Evolutionary conservation across 2,888 invertebrate species (phyloP).

Genomic region (Cataglyphis albicans): DNA sequence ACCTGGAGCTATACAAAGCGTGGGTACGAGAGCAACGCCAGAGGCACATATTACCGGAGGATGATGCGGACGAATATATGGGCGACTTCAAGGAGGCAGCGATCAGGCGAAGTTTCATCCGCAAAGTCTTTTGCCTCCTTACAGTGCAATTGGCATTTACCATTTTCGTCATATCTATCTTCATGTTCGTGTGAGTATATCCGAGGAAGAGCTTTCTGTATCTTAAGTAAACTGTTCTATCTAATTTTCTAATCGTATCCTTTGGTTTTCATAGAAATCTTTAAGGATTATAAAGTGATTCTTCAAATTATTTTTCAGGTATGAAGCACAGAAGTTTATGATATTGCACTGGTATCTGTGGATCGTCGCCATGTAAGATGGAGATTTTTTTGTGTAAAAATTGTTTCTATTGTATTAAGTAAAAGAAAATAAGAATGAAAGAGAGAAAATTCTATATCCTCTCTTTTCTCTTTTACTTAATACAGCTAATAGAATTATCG

Average conservation of each 20-base stretch:
- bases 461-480: background rate
- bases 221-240: background rate
- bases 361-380: constrained; percentile 79
- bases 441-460: background rate
- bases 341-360: constrained; percentile 77
- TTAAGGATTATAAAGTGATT: background rate
- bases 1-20: constrained; percentile 77
- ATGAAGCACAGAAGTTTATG: constrained; percentile 76
- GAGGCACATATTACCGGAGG: constrained; percentile 55
- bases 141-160: constrained; percentile 87
- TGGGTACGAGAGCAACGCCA: constrained; percentile 78
- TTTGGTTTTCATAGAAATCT: constrained; percentile 15
- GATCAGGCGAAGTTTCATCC: constrained; percentile 83
- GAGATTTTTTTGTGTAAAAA: constrained; percentile 59
- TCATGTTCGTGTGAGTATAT: constrained; percentile 82
- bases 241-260: background rate
- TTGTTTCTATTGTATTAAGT: constrained; percentile 14
- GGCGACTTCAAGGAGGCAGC: constrained; percentile 77
- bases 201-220: background rate
- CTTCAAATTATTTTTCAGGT: constrained; percentile 58
- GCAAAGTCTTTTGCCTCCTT: constrained; percentile 88
- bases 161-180: constrained; percentile 85
- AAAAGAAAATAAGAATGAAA: background rate
- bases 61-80: constrained; percentile 69
- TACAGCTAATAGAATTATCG: background rate